phyloP scores from a whole-genome alignment of 2,888 invertebrate species.

The Anarsia innoxiella region DNA sequence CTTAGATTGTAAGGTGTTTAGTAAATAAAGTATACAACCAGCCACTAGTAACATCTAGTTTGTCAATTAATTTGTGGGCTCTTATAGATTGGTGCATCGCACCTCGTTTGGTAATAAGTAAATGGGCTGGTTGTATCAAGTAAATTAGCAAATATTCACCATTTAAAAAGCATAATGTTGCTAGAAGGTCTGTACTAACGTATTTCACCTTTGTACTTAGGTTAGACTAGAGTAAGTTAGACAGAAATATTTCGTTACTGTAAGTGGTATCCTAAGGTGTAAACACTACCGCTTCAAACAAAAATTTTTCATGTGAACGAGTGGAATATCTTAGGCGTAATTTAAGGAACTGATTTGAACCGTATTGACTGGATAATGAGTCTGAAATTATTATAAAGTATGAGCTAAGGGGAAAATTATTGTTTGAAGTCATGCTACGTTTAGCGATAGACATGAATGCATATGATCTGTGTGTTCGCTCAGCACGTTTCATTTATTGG shows the following conservation, averaged over 20 bases:
- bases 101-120: no score
- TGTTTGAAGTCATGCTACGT: conserved; percentile 46
- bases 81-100: no score
- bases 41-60: no score
- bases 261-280: conserved; percentile 30
- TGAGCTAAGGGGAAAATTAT: conserved; percentile 47
- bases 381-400: conserved; percentile 46
- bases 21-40: not conserved
- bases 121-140: no score
- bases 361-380: conserved; percentile 46
- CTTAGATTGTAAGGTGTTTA: not conserved
- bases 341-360: conserved; percentile 49
- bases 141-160: not conserved
- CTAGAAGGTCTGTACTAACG: conserved; percentile 27
- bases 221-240: conserved; percentile 39
- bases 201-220: conserved; percentile 60
- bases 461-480: not conserved
- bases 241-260: conserved; percentile 25
- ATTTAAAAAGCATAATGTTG: conserved; percentile 2
- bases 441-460: conserved; percentile 13
- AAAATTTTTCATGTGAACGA: conserved; percentile 40
- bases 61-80: no score
- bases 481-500: conserved; percentile 10
- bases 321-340: conserved; percentile 23
- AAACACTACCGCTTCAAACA: conserved; percentile 47